Evolutionary conservation across 2,797 vertebrate genomes (phyloP), one percentile per base, ranked within the genome.

Genomic region (Clarias platycephalus): DNA sequence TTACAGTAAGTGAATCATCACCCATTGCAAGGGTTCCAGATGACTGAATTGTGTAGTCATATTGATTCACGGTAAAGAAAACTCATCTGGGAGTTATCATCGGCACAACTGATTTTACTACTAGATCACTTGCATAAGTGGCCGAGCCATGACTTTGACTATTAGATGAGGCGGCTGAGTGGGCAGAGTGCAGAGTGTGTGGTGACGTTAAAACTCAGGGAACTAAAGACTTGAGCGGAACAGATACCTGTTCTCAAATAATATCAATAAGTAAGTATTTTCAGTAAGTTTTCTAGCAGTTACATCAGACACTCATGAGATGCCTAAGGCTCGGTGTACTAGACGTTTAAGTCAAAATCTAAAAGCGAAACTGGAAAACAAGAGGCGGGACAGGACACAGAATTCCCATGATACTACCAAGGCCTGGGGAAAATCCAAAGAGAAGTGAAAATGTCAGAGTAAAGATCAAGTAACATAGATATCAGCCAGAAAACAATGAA

Each of bases 71-170:
- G 10, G 9, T 44, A 55, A 49, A 6, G 13, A 16, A 31, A 58
- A 77, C 44, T 34, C 28, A 34, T 58, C 74, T 77, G 28, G 20
- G 10, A 77, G 28, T 78, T 62, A 40, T 60, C 20, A 78, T 4
- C 8, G 12, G 62, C 13, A 9, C 57, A 31, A 62, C 31, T 78
- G 57, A 78, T 16, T 78, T 78, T 22, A 62, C 22, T 78, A 62
- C 34, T 78, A 37, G 31, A 78, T 62, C 34, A 3, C 57, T 40
- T 40, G 75, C 12, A 40, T 37, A n/a, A 78, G 31, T 58, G 57
- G 31, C 57, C 75, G 40, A 37, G 31, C 57, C 55, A 77, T 77
- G 57, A 60, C 12, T 62, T 62, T 78, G 57, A 78, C 57, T 62
- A n/a, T 78, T 60, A 78, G 24, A 63, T 78, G 24, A 78, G 6